phyloP scores from a whole-genome alignment of 1,140 invertebrate species.

The Drosophila paulistorum region DNA sequence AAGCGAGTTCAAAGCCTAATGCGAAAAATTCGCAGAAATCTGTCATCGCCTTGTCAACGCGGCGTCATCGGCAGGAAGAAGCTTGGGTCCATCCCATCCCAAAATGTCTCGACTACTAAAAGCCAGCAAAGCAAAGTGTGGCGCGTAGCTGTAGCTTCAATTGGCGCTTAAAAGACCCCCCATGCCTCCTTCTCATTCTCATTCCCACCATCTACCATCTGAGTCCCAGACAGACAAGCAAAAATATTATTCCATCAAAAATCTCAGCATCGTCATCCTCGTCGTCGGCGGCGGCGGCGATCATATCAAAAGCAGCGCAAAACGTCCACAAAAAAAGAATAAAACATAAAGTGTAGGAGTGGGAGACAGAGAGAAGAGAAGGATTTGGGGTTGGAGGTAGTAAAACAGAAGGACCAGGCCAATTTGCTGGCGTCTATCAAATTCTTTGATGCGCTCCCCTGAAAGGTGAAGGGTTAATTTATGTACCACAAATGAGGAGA shows the following conservation, averaged over 20 bases:
- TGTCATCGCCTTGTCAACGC: conserved; percentile 80
- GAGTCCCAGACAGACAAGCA: conserved; percentile 46
- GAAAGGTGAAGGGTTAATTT: background rate
- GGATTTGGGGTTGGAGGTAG: conserved; percentile 3
- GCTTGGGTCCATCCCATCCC: conserved; percentile 17
- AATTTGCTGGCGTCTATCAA: conserved; percentile 56
- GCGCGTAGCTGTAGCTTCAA: conserved; percentile 48
- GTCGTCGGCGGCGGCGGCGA: conserved; percentile 47
- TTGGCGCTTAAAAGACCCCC: conserved; percentile 61
- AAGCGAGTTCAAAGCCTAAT: conserved; percentile 79
- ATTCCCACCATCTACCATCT: conserved; percentile 17
- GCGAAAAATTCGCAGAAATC: conserved; percentile 80
- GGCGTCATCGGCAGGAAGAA: conserved; percentile 67
- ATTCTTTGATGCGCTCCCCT: conserved; percentile 25
- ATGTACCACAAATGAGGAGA: too few species aligned
- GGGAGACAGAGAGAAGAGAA: background rate
- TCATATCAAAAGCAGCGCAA: conserved; percentile 76
- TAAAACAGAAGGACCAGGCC: conserved; percentile 19
- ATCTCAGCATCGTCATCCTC: conserved; percentile 57
- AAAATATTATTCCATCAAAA: conserved; percentile 76
- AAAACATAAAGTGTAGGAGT: conserved; percentile 45
- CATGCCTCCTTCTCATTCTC: background rate
- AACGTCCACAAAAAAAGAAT: conserved; percentile 70
- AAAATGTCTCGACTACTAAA: background rate
- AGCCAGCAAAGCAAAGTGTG: conserved; percentile 52